Conservation (phyloP, 2,113 vertebrate species). For the Ursus arctos region DNA sequence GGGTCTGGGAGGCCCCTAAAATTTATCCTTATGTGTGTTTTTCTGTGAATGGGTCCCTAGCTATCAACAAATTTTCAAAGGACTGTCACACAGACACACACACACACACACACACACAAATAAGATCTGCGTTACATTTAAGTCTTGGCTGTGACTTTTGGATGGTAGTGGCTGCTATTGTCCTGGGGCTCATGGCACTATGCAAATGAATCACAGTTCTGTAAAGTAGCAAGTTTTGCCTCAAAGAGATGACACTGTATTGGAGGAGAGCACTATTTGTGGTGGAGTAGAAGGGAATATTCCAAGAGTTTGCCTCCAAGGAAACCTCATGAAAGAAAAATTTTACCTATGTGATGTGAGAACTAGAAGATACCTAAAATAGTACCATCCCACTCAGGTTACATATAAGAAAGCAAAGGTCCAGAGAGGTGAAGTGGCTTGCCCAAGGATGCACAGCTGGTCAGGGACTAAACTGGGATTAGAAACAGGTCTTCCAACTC, state of each 20-base stretch:
- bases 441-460: background rate
- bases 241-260: background rate
- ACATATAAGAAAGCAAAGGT: background rate
- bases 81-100: background rate
- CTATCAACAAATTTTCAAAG: conserved; percentile 40
- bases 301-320: background rate
- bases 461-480: background rate
- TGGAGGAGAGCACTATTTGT: background rate
- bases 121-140: background rate
- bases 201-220: background rate
- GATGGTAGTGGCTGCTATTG: background rate
- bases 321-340: conserved; percentile 6
- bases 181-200: background rate
- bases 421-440: background rate
- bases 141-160: conserved; percentile 1
- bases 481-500: background rate
- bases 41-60: background rate
- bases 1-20: background rate
- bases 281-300: background rate
- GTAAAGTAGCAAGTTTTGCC: conserved; percentile 25
- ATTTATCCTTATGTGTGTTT: background rate
- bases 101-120: background rate
- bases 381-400: background rate
- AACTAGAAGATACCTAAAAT: background rate
- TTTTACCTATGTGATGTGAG: background rate